These are phyloP conservation scores for Cactoblastis cactorum DNA, from an alignment of 2,888 invertebrate genomes.

Conservation along the genomic window DNA sequence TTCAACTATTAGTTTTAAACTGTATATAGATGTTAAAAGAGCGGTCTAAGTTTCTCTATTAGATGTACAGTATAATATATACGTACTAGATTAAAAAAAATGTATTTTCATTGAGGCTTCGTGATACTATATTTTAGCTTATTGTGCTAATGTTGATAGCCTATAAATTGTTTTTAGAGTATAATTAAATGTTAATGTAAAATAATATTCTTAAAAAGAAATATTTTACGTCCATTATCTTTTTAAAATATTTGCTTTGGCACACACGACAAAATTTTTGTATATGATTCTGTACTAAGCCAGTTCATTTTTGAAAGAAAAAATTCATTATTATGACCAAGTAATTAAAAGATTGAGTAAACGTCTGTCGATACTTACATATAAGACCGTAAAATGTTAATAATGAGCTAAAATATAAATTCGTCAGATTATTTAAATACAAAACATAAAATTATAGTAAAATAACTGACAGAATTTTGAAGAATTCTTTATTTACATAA, in stretches of 20 bases:
- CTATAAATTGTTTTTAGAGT: slow-evolving; percentile 30
- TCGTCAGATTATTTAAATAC: no score
- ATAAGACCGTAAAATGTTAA: no score
- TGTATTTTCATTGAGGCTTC: slow-evolving; percentile 46
- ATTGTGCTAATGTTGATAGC: slow-evolving; percentile 31
- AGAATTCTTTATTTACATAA: no score
- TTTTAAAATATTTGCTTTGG: slow-evolving; percentile 30
- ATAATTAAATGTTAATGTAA: slow-evolving; percentile 35
- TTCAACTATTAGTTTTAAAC: slow-evolving; percentile 18
- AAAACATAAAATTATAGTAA: no score
- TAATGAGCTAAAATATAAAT: no score
- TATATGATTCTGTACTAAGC: no score
- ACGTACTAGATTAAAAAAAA: slow-evolving; percentile 20
- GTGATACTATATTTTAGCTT: slow-evolving; percentile 40
- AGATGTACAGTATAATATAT: slow-evolving; percentile 44
- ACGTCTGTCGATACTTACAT: no score
- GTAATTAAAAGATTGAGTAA: no score
- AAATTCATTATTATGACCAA: no score
- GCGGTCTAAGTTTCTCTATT: slow-evolving; percentile 52
- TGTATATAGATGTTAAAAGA: slow-evolving; percentile 30
- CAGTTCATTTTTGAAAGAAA: no score
- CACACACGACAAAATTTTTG: not conserved
- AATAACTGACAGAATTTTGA: no score
- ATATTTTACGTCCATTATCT: slow-evolving; percentile 36
- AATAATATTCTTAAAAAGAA: slow-evolving; percentile 33